These are phyloP conservation scores for Eupithecia subfuscata DNA, from an alignment of 2,888 invertebrate genomes.

Conservation along the genomic window DNA sequence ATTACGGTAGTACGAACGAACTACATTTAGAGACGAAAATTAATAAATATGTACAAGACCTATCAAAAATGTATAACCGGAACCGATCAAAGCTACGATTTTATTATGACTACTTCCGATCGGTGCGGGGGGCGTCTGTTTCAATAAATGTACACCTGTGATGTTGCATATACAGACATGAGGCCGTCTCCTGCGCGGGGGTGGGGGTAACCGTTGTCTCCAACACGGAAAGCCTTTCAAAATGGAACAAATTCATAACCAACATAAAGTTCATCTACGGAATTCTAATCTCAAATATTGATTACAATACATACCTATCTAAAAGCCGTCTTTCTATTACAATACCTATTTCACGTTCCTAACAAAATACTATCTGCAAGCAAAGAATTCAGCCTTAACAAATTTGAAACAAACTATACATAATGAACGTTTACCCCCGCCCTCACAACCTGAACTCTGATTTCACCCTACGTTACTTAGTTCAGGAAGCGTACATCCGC, in stretches of 20 bases:
- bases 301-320: neutral
- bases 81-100: conserved; percentile 35
- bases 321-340: neutral
- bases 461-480: neutral
- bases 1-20: conserved; percentile 55
- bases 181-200: neutral
- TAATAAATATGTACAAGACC: conserved; percentile 63
- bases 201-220: neutral
- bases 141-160: conserved; percentile 39
- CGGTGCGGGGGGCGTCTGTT: conserved; percentile 19
- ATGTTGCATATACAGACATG: conserved; percentile 21
- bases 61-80: conserved; percentile 44
- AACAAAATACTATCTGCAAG: neutral
- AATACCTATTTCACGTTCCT: neutral
- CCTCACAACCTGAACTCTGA: neutral
- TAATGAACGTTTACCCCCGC: neutral
- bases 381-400: neutral
- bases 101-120: conserved; percentile 33
- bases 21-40: conserved; percentile 56
- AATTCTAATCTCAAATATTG: neutral
- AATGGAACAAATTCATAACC: neutral
- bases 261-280: neutral
- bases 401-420: neutral
- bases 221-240: neutral
- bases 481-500: conserved; percentile 97